These are phyloP conservation scores for Drosophila nigrodunni DNA, from an alignment of 1,140 invertebrate genomes.

Conservation along the genomic window DNA sequence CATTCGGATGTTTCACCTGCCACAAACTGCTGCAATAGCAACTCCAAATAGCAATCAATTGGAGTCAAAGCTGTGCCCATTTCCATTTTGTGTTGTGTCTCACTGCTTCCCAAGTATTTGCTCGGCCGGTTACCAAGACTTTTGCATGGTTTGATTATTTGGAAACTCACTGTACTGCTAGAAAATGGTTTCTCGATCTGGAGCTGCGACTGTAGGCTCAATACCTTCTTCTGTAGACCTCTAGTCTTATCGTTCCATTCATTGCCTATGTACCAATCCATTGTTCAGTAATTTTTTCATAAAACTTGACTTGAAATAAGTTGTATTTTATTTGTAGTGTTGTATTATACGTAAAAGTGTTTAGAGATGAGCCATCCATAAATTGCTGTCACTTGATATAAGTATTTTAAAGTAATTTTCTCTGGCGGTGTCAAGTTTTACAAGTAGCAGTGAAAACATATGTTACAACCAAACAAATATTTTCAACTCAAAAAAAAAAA, in stretches of 20 bases:
- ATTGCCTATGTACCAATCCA: constrained; percentile 81
- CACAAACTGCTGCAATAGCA: constrained; percentile 77
- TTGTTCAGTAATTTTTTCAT: constrained; percentile 11
- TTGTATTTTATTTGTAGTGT: not conserved
- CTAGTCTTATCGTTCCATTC: constrained; percentile 61
- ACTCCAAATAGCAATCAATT: constrained; percentile 77
- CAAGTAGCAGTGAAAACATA: too few species aligned
- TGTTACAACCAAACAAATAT: too few species aligned
- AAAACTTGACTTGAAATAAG: not conserved
- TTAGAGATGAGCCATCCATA: not conserved
- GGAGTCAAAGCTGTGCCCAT: constrained; percentile 71
- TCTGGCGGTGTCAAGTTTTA: too few species aligned
- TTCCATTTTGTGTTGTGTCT: constrained; percentile 51
- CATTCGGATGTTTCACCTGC: constrained; percentile 71
- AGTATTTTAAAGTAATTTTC: too few species aligned
- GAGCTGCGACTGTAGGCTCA: constrained; percentile 48
- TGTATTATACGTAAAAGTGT: not conserved
- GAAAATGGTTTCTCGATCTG: constrained; percentile 61
- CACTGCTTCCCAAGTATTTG: constrained; percentile 44
- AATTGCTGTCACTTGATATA: too few species aligned
- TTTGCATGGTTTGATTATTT: constrained; percentile 46
- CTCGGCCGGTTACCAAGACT: constrained; percentile 56
- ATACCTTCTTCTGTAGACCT: constrained; percentile 69
- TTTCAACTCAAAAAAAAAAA: too few species aligned
- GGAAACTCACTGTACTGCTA: constrained; percentile 59